Evolutionary conservation across 2,797 vertebrate genomes (phyloP).

Genomic region (Dipus sagitta): DNA sequence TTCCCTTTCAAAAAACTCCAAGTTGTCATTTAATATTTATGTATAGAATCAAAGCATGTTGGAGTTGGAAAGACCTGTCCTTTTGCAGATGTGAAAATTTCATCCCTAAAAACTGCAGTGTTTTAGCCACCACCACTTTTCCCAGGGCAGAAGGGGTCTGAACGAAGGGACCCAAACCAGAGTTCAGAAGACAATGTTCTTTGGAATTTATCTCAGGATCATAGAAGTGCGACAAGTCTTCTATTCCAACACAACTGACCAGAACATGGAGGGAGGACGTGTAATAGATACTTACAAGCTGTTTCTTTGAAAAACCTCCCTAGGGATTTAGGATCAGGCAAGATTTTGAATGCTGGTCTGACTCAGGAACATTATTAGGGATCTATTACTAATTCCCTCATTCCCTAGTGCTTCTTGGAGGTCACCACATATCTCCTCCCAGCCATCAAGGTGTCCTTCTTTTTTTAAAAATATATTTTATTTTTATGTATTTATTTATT

Average conservation of each 20-base stretch:
- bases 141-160: not conserved
- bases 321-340: not conserved
- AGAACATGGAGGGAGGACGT: not conserved
- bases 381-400: not conserved
- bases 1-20: not conserved
- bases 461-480: not conserved
- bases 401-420: not conserved
- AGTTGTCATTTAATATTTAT: constrained; percentile 18
- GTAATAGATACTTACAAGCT: not conserved
- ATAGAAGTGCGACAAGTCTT: not conserved
- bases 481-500: no score
- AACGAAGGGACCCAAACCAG: not conserved
- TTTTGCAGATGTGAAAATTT: not conserved
- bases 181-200: fast-evolving
- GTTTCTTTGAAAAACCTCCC: not conserved
- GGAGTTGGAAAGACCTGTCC: not conserved
- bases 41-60: not conserved
- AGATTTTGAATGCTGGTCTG: not conserved
- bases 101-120: not conserved
- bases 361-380: not conserved
- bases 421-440: not conserved
- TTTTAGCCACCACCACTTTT: not conserved
- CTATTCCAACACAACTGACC: not conserved
- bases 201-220: not conserved
- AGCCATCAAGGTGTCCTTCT: not conserved